These are phyloP conservation scores for Grantiella picta DNA, from an alignment of 2,113 vertebrate genomes.

Conservation along the genomic window DNA sequence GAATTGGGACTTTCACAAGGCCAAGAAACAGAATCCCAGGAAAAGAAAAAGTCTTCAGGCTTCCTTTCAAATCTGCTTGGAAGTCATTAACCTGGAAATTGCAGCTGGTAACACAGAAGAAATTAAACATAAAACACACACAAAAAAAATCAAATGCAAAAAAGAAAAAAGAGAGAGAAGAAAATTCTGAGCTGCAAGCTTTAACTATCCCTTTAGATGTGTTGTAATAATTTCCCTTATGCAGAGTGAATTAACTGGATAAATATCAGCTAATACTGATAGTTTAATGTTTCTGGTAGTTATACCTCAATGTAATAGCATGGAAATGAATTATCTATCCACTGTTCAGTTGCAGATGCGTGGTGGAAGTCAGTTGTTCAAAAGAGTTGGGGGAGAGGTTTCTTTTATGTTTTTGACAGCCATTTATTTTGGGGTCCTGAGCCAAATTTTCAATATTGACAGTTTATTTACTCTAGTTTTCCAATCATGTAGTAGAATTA, in stretches of 20 bases:
- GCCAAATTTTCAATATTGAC: neutral
- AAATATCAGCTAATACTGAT: conserved; percentile 66
- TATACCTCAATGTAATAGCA: conserved; percentile 73
- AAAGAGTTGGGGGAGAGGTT: neutral
- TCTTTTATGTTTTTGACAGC: conserved; percentile 9
- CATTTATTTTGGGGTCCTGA: conserved; percentile 12
- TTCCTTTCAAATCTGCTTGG: conserved; percentile 93
- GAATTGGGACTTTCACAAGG: conserved; percentile 82
- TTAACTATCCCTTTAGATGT: conserved; percentile 75
- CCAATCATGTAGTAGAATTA: conserved; percentile 11
- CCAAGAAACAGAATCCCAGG: conserved; percentile 58
- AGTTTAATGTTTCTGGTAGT: conserved; percentile 72
- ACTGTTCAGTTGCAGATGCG: conserved; percentile 51
- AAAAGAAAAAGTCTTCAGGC: conserved; percentile 75
- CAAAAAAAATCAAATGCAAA: conserved; percentile 38
- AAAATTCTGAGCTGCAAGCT: conserved; percentile 70
- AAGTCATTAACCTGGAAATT: conserved; percentile 78
- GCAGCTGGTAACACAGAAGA: conserved; percentile 27
- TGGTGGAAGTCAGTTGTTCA: conserved; percentile 43
- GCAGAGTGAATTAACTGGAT: conserved; percentile 71
- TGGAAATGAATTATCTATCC: conserved; percentile 75
- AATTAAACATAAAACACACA: conserved; percentile 56
- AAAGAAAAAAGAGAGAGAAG: neutral
- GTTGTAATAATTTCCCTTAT: conserved; percentile 65
- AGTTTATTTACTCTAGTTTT: conserved; percentile 33